Conservation (phyloP, 2,113 vertebrate species). For the Equus quagga region DNA sequence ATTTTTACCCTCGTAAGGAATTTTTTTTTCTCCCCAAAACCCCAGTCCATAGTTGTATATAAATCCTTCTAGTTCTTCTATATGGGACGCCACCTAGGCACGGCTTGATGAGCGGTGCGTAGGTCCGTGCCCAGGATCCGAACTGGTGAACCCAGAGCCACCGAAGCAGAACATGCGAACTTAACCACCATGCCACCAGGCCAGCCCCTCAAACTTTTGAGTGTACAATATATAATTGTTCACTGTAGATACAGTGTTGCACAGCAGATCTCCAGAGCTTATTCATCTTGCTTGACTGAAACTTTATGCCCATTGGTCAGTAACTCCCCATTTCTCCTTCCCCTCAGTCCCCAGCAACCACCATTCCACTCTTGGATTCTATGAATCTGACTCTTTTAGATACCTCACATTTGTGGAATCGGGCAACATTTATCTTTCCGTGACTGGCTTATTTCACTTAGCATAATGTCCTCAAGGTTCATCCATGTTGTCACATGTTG, state of each 20-base stretch:
- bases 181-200: no score
- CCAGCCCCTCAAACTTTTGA: no score
- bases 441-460: not conserved
- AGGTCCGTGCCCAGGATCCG: no score
- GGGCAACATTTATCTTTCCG: not conserved
- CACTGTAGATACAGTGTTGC: accelerated
- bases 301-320: not conserved
- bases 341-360: not conserved
- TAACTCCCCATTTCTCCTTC: not conserved
- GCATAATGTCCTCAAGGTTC: not conserved
- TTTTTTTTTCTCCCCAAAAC: no score
- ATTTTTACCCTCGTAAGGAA: not conserved
- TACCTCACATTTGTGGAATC: not conserved
- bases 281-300: not conserved
- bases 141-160: no score
- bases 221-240: no score
- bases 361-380: not conserved
- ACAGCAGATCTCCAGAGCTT: not conserved
- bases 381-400: not conserved
- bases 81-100: no score
- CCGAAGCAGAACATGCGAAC: no score
- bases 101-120: no score
- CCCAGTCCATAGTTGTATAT: no score
- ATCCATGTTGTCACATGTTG: no score
- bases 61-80: no score